Percentiles rank a stretch among this genome's conserved stretches.
phyloP scores from a whole-genome alignment of 1,140 invertebrate genomes.

The Bombus confusus region DNA sequence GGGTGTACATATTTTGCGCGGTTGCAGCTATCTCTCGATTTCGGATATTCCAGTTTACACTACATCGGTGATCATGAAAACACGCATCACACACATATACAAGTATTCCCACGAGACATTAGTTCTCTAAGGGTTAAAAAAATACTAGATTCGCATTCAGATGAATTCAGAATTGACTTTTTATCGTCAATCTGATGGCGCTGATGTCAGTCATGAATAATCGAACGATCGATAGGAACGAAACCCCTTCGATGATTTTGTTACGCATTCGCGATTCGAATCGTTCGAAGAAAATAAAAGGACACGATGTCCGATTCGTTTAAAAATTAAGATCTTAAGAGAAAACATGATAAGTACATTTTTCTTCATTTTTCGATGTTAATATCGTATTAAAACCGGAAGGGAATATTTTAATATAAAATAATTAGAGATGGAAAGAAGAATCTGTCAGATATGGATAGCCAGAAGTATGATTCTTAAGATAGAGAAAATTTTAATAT shows the following conservation, averaged over 20 bases:
- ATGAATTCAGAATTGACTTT: background rate
- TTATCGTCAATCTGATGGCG: background rate
- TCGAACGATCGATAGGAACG: background rate
- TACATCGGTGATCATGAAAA: background rate
- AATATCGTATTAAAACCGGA: background rate
- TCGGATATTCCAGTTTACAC: background rate
- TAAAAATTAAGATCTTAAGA: background rate
- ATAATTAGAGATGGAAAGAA: background rate
- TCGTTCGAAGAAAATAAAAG: background rate
- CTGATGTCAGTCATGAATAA: background rate
- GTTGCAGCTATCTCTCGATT: background rate
- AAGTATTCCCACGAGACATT: conserved; percentile 3
- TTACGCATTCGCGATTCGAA: background rate
- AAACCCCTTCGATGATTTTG: background rate
- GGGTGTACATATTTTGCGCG: background rate
- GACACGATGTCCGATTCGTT: background rate
- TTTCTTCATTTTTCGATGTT: background rate
- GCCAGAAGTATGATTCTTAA: background rate
- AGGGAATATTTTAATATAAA: background rate
- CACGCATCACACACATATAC: background rate
- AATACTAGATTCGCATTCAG: background rate
- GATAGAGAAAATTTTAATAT: background rate
- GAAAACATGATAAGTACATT: background rate
- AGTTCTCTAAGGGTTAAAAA: background rate
- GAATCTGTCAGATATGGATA: background rate